Evolutionary conservation across 2,797 vertebrate species (phyloP), one percentile per base, ranked within the genome.

Genomic region (Acomys russatus): DNA sequence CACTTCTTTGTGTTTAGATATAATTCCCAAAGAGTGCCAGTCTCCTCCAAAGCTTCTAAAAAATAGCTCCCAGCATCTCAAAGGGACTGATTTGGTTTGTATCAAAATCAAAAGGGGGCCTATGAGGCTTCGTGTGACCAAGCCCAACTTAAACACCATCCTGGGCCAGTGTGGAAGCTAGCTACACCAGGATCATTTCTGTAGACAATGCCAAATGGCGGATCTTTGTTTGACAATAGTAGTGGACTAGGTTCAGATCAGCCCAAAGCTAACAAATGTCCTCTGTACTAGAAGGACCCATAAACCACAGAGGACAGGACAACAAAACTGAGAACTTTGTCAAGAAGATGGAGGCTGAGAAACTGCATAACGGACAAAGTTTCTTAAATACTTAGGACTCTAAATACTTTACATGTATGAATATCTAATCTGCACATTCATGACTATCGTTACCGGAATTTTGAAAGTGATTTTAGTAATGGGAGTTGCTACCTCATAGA

Each of bases 51-150:
- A 90, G 82, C 1, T 51, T 77, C 18, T 74, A 77, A 44, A 23
- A 89, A 94, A 73, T 70, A 64, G 70, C 90, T 93, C 68, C 85
- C 54, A n/a, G 25, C 8, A 56, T 84, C n/a, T 78, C 35, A 77
- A 25, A 44, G 59, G 23, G 59, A 68, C n/a, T 38, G 20, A 44
- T 59, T 92, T 88, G 51, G 23, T 90, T 30, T 90, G 3, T 73
- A 20, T 94, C 68, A 61, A 94, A 88, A 3, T 25, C 20, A n/a
- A 77, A 12, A 49, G 17, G 22, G 22, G 12, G 6, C 74, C 33
- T 56, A 6, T 33, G 85, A 96, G 66, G 25, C 20, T 59, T 17
- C 78, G 9, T 38, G 6, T 88, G 35, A 35, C 74, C 20, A 74
- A 30, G 3, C 15, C 9, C 78, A 38, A 90, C 17, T 87, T 35